Evolutionary conservation across 2,888 invertebrate genomes (phyloP).

Genomic region (Cyaniris semiargus): DNA sequence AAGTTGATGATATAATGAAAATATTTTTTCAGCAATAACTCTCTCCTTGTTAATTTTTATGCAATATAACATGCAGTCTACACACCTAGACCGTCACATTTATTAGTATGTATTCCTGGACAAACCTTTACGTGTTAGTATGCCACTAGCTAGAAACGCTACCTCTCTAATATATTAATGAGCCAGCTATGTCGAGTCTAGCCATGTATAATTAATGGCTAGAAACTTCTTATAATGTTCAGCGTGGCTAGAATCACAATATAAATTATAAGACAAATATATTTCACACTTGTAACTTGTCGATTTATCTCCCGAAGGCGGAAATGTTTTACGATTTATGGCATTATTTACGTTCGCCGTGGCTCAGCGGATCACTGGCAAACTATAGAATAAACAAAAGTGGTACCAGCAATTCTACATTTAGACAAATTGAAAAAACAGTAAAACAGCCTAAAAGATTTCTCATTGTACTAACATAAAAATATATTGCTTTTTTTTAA

Average conservation of each 20-base stretch:
- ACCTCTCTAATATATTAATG: conserved; percentile 18
- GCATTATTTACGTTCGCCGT: conserved; percentile 3
- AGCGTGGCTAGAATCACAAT: neutral
- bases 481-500: too few species aligned
- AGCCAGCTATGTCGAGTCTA: neutral
- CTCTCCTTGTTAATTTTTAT: too few species aligned
- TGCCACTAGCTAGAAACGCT: neutral
- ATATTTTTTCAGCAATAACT: too few species aligned
- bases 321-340: neutral
- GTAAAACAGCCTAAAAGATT: too few species aligned
- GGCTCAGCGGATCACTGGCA: neutral
- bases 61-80: too few species aligned
- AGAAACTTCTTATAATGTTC: conserved; percentile 14
- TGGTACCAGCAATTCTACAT: too few species aligned
- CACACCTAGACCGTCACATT: neutral
- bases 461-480: too few species aligned
- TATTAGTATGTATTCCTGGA: conserved; percentile 1
- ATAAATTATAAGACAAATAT: conserved; percentile 22
- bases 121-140: neutral
- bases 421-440: too few species aligned
- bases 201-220: conserved; percentile 14
- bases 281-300: conserved; percentile 20
- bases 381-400: too few species aligned
- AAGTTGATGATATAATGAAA: too few species aligned
- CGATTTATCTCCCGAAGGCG: neutral